A percentile compares a stretch with the other conserved stretches of the same genome.
phyloP scores from a whole-genome alignment of 2,113 vertebrate species.

The Casuarius casuarius region DNA sequence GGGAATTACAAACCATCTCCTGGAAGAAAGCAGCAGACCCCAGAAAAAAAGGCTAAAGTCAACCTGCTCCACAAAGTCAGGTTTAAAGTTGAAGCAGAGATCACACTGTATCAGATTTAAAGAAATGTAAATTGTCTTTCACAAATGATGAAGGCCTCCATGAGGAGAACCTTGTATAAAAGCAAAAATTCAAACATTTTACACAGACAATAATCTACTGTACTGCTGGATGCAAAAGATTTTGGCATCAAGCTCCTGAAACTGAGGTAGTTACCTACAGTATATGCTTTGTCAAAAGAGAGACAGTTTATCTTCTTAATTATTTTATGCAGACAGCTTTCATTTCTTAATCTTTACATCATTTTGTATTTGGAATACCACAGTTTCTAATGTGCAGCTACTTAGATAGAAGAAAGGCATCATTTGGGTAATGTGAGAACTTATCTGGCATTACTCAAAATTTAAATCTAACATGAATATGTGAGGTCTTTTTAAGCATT shows the following conservation, averaged over 20 bases:
- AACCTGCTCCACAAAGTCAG: neutral
- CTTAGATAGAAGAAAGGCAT: neutral
- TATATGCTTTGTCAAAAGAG: neutral
- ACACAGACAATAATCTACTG: neutral
- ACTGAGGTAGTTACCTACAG: neutral
- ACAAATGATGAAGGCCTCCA: neutral
- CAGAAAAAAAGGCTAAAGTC: neutral
- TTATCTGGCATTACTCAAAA: neutral
- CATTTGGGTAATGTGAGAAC: neutral
- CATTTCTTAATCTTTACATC: neutral
- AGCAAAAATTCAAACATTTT: neutral
- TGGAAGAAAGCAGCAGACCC: neutral
- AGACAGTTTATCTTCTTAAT: neutral
- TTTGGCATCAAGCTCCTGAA: neutral
- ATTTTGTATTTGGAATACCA: neutral
- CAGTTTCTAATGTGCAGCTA: neutral
- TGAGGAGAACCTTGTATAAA: neutral
- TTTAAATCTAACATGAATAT: slow-evolving; percentile 1
- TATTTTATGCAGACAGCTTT: neutral
- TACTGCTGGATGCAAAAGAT: neutral
- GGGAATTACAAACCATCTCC: neutral
- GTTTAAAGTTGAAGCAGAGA: neutral
- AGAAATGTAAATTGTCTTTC: neutral
- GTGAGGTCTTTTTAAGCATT: neutral
- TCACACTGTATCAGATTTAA: neutral